Evolutionary conservation across 2,888 invertebrate species (phyloP).

Genomic region (Tiphia femorata): DNA sequence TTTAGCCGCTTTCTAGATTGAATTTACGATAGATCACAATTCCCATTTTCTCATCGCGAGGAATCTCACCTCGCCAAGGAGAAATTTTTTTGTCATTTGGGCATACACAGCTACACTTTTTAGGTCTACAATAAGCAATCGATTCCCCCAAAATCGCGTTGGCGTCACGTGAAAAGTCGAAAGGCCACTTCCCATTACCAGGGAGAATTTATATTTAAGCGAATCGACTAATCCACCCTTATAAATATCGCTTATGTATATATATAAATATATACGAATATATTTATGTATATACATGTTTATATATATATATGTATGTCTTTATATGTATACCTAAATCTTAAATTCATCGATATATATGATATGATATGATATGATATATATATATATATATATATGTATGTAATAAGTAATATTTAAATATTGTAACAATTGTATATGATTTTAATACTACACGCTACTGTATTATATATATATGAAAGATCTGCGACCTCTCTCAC

Average conservation of each 20-base stretch:
- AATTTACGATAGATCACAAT: too few species aligned
- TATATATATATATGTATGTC: slow-evolving; percentile 58
- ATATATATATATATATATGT: slow-evolving; percentile 54
- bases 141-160: too few species aligned
- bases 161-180: too few species aligned
- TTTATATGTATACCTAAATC: slow-evolving; percentile 61
- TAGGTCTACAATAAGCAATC: too few species aligned
- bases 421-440: slow-evolving; percentile 70
- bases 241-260: slow-evolving; percentile 66
- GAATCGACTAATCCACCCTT: slow-evolving; percentile 59
- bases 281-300: slow-evolving; percentile 61
- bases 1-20: too few species aligned
- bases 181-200: slow-evolving; percentile 7
- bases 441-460: slow-evolving; percentile 69
- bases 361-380: too few species aligned
- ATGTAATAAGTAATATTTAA: slow-evolving; percentile 70
- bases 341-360: slow-evolving; percentile 61
- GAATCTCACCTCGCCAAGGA: too few species aligned
- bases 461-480: slow-evolving; percentile 68
- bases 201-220: slow-evolving; percentile 24
- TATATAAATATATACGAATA: slow-evolving; percentile 57
- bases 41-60: too few species aligned
- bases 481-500: slow-evolving; percentile 66
- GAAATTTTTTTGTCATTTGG: too few species aligned
- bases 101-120: too few species aligned